Evolutionary conservation across 2,888 invertebrate genomes (phyloP).

Genomic region (Adineta ricciae): DNA sequence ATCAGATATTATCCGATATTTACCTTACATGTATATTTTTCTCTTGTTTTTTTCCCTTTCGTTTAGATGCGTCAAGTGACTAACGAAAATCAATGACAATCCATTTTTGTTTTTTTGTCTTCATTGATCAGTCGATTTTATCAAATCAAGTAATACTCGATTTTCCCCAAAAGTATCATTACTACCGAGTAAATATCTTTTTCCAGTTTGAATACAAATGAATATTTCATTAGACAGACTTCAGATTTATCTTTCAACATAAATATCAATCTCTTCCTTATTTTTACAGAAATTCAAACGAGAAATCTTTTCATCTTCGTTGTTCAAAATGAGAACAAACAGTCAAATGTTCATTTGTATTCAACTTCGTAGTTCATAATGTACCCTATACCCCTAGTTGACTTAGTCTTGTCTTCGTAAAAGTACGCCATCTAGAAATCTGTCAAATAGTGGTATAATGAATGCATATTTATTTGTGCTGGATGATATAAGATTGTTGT

Average conservation of each 20-base stretch:
- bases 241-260: no score
- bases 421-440: conserved; percentile 4
- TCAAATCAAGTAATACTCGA: not conserved
- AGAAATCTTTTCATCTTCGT: no score
- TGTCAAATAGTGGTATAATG: not conserved
- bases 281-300: no score
- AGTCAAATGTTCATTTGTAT: no score
- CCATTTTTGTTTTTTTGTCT: not conserved
- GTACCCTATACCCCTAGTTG: not conserved
- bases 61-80: not conserved
- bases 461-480: not conserved
- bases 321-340: no score
- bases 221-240: no score
- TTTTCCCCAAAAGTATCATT: no score
- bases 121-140: not conserved
- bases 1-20: conserved; percentile 4
- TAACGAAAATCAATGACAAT: not conserved
- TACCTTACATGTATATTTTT: not conserved
- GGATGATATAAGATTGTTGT: not conserved
- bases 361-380: no score
- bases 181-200: no score
- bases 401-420: not conserved
- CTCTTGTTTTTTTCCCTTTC: not conserved
- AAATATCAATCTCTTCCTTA: no score
- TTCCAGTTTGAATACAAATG: no score